Evolutionary conservation across 2,888 invertebrate genomes (phyloP).

Genomic region (Eulithis prunata): DNA sequence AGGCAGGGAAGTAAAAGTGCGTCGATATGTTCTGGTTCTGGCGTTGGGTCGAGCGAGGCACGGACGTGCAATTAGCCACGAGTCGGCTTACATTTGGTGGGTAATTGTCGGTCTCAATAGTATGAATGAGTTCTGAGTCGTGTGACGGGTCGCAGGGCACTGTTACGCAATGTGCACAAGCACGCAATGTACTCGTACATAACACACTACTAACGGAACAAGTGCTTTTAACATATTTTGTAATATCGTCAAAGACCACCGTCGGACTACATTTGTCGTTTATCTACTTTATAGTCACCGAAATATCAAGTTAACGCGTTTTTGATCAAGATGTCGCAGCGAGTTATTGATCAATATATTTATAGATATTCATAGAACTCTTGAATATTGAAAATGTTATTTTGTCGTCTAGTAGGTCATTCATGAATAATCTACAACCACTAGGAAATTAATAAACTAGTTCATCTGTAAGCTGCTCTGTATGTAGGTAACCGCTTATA

Average conservation of each 20-base stretch:
- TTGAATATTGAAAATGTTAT: too few species aligned
- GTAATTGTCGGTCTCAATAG: slow-evolving; percentile 4
- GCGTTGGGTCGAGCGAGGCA: too few species aligned
- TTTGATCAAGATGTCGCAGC: too few species aligned
- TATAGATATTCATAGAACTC: too few species aligned
- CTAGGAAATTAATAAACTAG: background rate
- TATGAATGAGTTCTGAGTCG: background rate
- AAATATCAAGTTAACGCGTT: too few species aligned
- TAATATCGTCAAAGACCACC: background rate
- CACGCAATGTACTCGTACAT: background rate
- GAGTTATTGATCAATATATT: too few species aligned
- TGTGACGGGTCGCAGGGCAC: slow-evolving; percentile 11
- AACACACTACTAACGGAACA: background rate
- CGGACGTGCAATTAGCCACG: too few species aligned
- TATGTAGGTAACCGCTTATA: slow-evolving; percentile 12
- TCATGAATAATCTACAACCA: background rate
- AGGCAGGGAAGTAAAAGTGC: too few species aligned
- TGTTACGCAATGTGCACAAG: background rate
- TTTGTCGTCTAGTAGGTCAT: background rate
- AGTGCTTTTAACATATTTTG: background rate
- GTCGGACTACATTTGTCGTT: too few species aligned
- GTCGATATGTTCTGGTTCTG: too few species aligned
- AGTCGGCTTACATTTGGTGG: background rate
- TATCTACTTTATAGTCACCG: too few species aligned
- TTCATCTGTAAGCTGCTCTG: slow-evolving; percentile 4